Evolutionary conservation across 2,797 vertebrate species (phyloP), one percentile per base, ranked within the genome.

Genomic region (Acestrorhynchus altus): DNA sequence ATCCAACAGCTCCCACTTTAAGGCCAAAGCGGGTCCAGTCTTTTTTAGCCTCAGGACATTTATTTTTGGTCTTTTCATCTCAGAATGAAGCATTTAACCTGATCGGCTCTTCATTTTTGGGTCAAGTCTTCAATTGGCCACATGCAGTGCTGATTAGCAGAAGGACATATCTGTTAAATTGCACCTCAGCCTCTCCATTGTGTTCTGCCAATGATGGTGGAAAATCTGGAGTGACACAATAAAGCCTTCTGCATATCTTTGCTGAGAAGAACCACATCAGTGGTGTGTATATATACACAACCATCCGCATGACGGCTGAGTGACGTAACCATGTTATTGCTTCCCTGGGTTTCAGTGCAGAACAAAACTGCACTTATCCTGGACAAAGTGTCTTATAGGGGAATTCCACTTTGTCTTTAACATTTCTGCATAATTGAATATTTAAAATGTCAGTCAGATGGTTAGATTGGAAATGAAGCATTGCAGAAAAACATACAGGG

Each of bases 131-230:
- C 10, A 77, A 66, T 4, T 56, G 22, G 22, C 22, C 51, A 22
- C 44, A 44, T 72, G 22, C 22, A 75, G 42, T 60, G n/a, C 57
- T 56, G 64, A 47, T 70, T 71, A 46, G 40, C 42, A 51, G 12
- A 56, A 76, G 13, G 15, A 52, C 28, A 75, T 47, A 35, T 61
- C 52, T 69, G 65, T 63, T 69, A 68, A 44, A 61, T 61, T 20
- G 67, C 39, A 18, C 10, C 24, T 51, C 42, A 39, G 8, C 49
- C 35, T 24, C 22, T 31, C 39, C 39, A 59, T 46, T 47, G 31
- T 72, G 44, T 59, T 16, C 47, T 72, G 35, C 49, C 40, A 72
- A 52, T 63, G 40, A 49, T 35, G 52, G 39, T 31, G 22, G 35
- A 63, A 71, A 61, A 74, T 20, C 31, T 42, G 63, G 20, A 7